Evolutionary conservation across 2,888 invertebrate species (phyloP).

Genomic region (Trissolcus japonicus): DNA sequence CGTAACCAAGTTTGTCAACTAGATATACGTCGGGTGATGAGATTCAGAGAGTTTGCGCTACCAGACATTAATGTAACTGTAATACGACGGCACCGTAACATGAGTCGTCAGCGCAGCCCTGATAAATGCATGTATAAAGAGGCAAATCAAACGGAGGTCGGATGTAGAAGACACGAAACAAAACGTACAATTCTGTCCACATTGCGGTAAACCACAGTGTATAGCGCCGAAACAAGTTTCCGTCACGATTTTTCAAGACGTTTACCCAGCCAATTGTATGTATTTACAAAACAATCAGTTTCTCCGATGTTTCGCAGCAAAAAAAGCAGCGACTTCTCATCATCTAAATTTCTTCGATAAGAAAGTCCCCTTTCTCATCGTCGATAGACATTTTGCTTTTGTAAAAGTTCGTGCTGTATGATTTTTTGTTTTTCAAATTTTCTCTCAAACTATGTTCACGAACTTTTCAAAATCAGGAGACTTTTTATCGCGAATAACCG

Average conservation of each 20-base stretch:
- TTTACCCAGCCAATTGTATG: background rate
- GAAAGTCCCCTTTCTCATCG: no score
- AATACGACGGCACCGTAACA: slow-evolving; percentile 67
- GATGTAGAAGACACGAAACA: slow-evolving; percentile 30
- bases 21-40: background rate
- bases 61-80: slow-evolving; percentile 72
- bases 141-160: slow-evolving; percentile 45
- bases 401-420: no score
- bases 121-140: slow-evolving; percentile 35
- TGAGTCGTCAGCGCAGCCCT: slow-evolving; percentile 55
- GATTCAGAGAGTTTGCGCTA: slow-evolving; percentile 5
- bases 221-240: slow-evolving; percentile 52
- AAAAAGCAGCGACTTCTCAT: no score
- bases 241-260: slow-evolving; percentile 22
- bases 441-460: no score
- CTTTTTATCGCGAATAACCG: background rate
- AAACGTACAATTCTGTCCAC: slow-evolving; percentile 35
- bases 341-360: no score
- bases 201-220: slow-evolving; percentile 42
- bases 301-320: no score
- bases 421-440: no score
- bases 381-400: no score
- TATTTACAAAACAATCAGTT: slow-evolving; percentile 1
- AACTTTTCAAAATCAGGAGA: no score
- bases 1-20: no score